Evolutionary conservation across 2,113 vertebrate genomes (phyloP).

Genomic region (Nannobrachium achirus): DNA sequence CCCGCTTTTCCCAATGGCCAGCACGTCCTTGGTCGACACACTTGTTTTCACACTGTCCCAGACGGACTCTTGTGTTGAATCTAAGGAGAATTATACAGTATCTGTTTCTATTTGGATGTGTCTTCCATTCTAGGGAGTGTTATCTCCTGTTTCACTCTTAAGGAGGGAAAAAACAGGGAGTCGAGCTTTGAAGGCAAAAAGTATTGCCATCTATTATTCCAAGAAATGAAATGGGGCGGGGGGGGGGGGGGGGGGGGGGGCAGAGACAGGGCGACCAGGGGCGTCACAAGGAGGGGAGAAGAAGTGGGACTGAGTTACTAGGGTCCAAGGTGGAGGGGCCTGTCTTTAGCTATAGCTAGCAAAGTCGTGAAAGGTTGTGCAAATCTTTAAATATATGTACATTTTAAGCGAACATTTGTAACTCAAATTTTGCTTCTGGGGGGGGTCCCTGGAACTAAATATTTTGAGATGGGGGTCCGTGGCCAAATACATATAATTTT

Average conservation of each 20-base stretch:
- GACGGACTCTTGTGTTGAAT: constrained; percentile 55
- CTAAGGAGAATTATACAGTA: constrained; percentile 67
- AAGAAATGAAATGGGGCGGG: constrained; percentile 78
- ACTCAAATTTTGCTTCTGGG: too few species aligned
- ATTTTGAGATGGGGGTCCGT: too few species aligned
- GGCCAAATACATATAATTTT: too few species aligned
- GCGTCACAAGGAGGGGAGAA: too few species aligned
- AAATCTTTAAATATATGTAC: too few species aligned
- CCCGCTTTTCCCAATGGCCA: too few species aligned
- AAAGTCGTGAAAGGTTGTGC: too few species aligned
- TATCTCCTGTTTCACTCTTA: constrained; percentile 78
- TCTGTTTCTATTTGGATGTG: constrained; percentile 80
- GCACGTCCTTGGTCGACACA: constrained; percentile 34
- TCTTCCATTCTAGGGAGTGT: constrained; percentile 71
- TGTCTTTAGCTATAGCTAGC: too few species aligned
- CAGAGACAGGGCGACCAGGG: constrained; percentile 59
- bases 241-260: constrained; percentile 20
- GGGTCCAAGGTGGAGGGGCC: too few species aligned
- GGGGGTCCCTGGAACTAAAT: too few species aligned
- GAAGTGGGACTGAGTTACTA: too few species aligned
- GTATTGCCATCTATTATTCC: constrained; percentile 82
- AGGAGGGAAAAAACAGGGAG: constrained; percentile 67
- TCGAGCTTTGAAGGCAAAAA: constrained; percentile 72
- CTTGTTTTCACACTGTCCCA: constrained; percentile 67
- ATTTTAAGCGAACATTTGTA: too few species aligned